These are phyloP conservation scores for Chaenogobius annularis DNA, from an alignment of 2,113 vertebrate genomes.

Conservation along the genomic window DNA sequence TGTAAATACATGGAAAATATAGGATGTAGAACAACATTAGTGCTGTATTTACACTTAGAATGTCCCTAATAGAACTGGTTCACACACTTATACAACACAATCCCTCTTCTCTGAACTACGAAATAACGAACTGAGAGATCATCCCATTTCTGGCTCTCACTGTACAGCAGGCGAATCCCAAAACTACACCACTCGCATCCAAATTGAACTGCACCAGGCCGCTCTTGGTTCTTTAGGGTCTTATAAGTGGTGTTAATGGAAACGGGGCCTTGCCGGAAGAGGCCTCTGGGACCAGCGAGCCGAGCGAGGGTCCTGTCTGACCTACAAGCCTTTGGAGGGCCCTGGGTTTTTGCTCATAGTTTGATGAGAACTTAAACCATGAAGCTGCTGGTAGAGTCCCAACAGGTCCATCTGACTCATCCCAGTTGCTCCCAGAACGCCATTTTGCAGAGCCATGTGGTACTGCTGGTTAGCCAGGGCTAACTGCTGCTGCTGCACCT, in stretches of 20 bases:
- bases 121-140: constrained; percentile 47
- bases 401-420: constrained; percentile 89
- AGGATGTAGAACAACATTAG: constrained; percentile 84
- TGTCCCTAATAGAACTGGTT: constrained; percentile 72
- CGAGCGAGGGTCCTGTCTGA: constrained; percentile 6
- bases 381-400: constrained; percentile 92
- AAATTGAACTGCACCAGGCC: constrained; percentile 4
- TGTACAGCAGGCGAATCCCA: constrained; percentile 34
- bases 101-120: constrained; percentile 53
- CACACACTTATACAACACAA: constrained; percentile 64
- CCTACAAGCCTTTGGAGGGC: constrained; percentile 90
- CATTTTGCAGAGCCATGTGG: constrained; percentile 87
- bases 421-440: constrained; percentile 72
- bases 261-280: constrained; percentile 15
- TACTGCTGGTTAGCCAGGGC: constrained; percentile 85
- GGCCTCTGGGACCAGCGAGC: constrained; percentile 39
- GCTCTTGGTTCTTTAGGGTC: constrained; percentile 24
- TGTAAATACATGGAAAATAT: constrained; percentile 76
- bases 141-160: constrained; percentile 36
- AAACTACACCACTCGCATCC: constrained; percentile 31
- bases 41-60: constrained; percentile 84
- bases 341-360: constrained; percentile 90
- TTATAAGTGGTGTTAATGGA: constrained; percentile 25
- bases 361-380: constrained; percentile 78
- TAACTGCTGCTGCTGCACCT: constrained; percentile 96